A percentile compares a stretch with the other conserved stretches of the same genome.
These are phyloP conservation scores for Scylla paramamosain DNA, from an alignment of 1,140 invertebrate species.

Conservation along the genomic window DNA sequence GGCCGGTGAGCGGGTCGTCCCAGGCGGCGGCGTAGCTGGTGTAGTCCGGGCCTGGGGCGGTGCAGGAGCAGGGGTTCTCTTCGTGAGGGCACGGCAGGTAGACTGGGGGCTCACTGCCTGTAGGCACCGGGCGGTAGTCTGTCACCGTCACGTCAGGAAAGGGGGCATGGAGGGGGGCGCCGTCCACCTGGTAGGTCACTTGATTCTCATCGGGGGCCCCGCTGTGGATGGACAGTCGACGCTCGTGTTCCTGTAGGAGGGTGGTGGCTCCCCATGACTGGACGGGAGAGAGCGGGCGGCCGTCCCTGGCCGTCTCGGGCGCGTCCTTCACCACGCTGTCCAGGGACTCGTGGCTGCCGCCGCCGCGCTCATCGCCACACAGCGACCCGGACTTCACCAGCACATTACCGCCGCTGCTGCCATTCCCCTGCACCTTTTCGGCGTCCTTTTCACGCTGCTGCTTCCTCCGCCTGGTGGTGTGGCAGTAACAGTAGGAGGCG, in stretches of 20 bases:
- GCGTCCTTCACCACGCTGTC: conserved; percentile 75
- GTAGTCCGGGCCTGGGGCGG: conserved; percentile 74
- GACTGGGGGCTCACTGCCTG: conserved; percentile 53
- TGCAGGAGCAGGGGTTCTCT: conserved; percentile 66
- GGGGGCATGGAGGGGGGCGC: conserved; percentile 69
- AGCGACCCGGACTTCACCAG: conserved; percentile 74
- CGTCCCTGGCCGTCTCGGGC: conserved; percentile 68
- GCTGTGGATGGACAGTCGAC: conserved; percentile 78
- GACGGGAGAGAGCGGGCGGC: conserved; percentile 82
- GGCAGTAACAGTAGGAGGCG: conserved; percentile 74
- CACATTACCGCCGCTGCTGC: conserved; percentile 64
- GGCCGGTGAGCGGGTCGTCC: conserved; percentile 77
- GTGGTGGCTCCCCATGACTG: conserved; percentile 84
- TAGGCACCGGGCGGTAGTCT: conserved; percentile 72
- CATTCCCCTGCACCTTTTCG: conserved; percentile 64
- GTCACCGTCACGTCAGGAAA: conserved; percentile 77
- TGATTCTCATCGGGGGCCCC: conserved; percentile 45
- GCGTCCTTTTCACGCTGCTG: conserved; percentile 73
- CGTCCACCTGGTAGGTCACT: conserved; percentile 60
- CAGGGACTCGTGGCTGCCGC: conserved; percentile 74
- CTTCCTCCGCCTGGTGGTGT: conserved; percentile 68
- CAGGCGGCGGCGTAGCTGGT: conserved; percentile 74
- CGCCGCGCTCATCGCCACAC: conserved; percentile 58
- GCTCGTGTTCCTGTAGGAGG: conserved; percentile 84
- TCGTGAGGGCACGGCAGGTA: conserved; percentile 71